Evolutionary conservation across 2,113 vertebrate species (phyloP), one percentile per base, ranked within the genome.

Genomic region (Vicugna pacos): DNA sequence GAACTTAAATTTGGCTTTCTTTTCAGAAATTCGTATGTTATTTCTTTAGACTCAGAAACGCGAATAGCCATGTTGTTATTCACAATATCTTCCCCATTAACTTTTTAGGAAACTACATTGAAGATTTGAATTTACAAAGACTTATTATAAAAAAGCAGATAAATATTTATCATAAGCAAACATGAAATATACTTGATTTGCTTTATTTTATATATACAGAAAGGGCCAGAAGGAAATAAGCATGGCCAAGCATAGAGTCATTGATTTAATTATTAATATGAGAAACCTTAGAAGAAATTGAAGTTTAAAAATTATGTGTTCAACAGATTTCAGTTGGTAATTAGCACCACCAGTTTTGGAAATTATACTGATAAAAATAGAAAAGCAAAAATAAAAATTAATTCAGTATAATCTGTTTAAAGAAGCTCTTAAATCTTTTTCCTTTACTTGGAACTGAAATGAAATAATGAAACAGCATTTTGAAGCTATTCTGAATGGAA

Each of bases 311-410:
- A 95, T 90, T 54, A 67, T 42, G 32, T 82, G 11, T 6, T 67
- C 26, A 79, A 79, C 20, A 93, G 42, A 10, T 91, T 89, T 87
- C 14, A 91, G 67, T 42, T 64, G 10, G 8, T 76, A 93, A 96
- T 91, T 91, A 81, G 28, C 16, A 94, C 6, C 30, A 85, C 13
- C 24, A 79, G 69, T 85, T 96, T 79, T 67, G 84, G 20, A 30
- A 95, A 93, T 82, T 87, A 67, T 65, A 65, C 7, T 58, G 26
- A 73, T 97, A 35, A 83, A 93, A 65, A 81, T 64, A 84, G 96
- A 94, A 70, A 48, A 52, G 8, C 13, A 92, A 92, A 96, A 92
- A 64, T 69, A 65, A 95, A 98, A 95, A 70, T 97, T 93, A 87
- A 80, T 19, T 69, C 30, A 92, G 30, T 22, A 69, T 69, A 93